Evolutionary conservation across 2,797 vertebrate species (phyloP).

Genomic region (Rhinella marina): DNA sequence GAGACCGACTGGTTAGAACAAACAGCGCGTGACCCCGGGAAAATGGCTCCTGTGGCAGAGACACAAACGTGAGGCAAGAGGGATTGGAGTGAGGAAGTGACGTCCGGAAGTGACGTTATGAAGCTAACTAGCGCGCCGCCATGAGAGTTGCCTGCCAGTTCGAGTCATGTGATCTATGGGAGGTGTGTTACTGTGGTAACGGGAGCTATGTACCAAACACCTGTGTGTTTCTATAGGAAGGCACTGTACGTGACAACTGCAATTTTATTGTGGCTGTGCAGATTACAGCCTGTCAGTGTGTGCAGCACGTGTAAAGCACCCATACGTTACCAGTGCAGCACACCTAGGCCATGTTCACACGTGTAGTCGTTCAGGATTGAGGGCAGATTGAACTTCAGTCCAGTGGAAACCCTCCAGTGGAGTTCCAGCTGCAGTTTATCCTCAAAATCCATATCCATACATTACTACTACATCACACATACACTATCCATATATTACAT

Average conservation of each 20-base stretch:
- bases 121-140: not conserved
- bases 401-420: too few species aligned
- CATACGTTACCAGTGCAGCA: too few species aligned
- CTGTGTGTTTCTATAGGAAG: not conserved
- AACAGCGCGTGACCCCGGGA: not conserved
- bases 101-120: not conserved
- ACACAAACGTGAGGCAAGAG: not conserved
- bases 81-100: not conserved
- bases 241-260: not conserved
- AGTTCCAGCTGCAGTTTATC: too few species aligned
- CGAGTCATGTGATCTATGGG: not conserved
- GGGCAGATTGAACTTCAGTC: too few species aligned
- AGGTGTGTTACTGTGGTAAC: not conserved
- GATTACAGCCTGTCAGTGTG: not conserved
- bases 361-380: too few species aligned
- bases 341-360: too few species aligned
- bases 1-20: not conserved
- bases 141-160: not conserved
- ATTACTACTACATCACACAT: too few species aligned
- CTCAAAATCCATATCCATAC: too few species aligned
- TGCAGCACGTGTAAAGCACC: too few species aligned
- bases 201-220: not conserved
- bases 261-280: not conserved
- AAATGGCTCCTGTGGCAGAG: conserved; percentile 16
- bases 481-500: not conserved